Evolutionary conservation across 2,113 vertebrate species (phyloP).

Genomic region (Candoia aspera): DNA sequence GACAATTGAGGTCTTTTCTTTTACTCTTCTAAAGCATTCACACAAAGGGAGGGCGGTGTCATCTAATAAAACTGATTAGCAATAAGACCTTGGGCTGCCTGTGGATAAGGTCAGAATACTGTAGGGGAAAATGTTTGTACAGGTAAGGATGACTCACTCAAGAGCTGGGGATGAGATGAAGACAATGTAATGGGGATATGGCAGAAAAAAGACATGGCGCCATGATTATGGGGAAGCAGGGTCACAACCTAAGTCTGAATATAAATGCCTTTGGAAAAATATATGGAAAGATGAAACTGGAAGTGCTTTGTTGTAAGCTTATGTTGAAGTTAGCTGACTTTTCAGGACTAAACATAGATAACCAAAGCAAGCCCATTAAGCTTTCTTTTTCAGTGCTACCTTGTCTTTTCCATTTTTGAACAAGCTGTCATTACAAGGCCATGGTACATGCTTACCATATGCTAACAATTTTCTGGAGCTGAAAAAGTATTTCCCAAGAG

Average conservation of each 20-base stretch:
- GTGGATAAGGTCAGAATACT: neutral
- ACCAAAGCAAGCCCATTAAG: constrained; percentile 39
- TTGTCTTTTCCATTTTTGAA: constrained; percentile 66
- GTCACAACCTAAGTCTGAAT: neutral
- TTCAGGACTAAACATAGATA: constrained; percentile 11
- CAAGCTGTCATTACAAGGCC: constrained; percentile 72
- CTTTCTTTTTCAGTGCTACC: constrained; percentile 32
- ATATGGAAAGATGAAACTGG: neutral
- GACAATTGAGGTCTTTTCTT: neutral
- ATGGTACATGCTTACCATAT: constrained; percentile 70
- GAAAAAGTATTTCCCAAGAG: constrained; percentile 69
- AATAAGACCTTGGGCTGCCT: neutral
- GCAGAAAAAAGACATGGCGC: neutral
- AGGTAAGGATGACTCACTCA: neutral
- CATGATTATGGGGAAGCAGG: neutral
- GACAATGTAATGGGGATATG: neutral
- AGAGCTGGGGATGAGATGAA: neutral
- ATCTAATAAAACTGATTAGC: neutral
- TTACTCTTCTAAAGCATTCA: neutral
- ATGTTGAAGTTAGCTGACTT: neutral
- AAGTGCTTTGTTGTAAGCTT: neutral
- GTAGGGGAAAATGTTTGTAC: neutral
- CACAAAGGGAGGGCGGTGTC: neutral
- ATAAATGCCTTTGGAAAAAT: neutral
- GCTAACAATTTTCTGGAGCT: constrained; percentile 72